Evolutionary conservation across 2,113 vertebrate species (phyloP).

Genomic region (Promerops cafer): DNA sequence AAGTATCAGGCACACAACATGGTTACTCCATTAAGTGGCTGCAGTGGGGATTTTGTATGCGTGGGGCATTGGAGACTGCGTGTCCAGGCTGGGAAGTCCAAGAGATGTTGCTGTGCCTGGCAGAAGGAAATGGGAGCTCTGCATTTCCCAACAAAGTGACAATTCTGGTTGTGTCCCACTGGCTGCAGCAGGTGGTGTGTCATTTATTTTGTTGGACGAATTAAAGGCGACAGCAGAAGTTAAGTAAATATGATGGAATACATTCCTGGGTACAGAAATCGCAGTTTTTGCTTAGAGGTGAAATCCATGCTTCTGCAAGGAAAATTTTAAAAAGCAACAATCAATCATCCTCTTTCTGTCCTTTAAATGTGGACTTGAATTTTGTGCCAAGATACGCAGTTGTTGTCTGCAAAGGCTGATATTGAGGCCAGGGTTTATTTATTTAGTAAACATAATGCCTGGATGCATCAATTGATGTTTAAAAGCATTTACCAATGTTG

Average conservation of each 20-base stretch:
- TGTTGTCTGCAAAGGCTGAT: background rate
- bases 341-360: background rate
- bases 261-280: background rate
- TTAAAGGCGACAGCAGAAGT: background rate
- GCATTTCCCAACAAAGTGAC: background rate
- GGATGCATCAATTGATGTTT: background rate
- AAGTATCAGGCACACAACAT: background rate
- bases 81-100: background rate
- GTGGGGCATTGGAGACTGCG: accelerated
- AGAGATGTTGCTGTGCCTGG: background rate
- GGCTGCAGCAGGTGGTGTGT: background rate
- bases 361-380: background rate
- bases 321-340: background rate
- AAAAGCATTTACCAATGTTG: background rate
- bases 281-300: background rate
- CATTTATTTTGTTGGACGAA: background rate
- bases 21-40: background rate
- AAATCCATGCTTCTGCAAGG: background rate
- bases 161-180: background rate
- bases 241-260: background rate
- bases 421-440: background rate
- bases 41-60: background rate
- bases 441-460: background rate
- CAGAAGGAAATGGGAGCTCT: background rate
- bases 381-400: background rate